These are phyloP conservation scores for Rotaria macrura DNA, from an alignment of 2,888 invertebrate genomes.

Conservation along the genomic window DNA sequence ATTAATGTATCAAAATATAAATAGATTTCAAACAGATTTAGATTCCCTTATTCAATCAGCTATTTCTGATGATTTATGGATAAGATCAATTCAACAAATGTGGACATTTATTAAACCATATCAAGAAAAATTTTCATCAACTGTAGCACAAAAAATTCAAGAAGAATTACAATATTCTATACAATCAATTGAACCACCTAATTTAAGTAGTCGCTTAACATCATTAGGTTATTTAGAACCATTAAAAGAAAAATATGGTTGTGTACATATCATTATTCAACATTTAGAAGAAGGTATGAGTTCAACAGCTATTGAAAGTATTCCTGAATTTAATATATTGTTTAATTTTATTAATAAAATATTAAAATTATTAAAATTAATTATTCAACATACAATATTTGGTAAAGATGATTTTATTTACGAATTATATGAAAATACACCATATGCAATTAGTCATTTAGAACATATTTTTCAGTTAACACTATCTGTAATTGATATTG, in stretches of 20 bases:
- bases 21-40: too few species aligned
- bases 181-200: background rate
- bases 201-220: background rate
- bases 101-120: background rate
- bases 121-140: background rate
- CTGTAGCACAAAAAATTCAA: background rate
- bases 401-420: background rate
- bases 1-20: background rate
- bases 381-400: background rate
- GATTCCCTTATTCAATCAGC: too few species aligned
- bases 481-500: background rate
- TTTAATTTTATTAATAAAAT: background rate
- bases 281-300: background rate
- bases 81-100: background rate
- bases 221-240: background rate
- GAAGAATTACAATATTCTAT: background rate
- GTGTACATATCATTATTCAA: background rate
- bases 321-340: background rate
- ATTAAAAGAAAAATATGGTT: background rate
- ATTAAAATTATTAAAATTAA: background rate
- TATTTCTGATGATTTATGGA: background rate
- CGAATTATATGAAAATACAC: background rate
- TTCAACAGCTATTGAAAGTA: background rate
- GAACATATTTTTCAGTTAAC: background rate
- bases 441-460: background rate